A percentile compares a stretch with the other conserved stretches of the same genome.
These are phyloP conservation scores for Corynorhinus townsendii DNA, from an alignment of 2,113 vertebrate genomes.

Conservation along the genomic window DNA sequence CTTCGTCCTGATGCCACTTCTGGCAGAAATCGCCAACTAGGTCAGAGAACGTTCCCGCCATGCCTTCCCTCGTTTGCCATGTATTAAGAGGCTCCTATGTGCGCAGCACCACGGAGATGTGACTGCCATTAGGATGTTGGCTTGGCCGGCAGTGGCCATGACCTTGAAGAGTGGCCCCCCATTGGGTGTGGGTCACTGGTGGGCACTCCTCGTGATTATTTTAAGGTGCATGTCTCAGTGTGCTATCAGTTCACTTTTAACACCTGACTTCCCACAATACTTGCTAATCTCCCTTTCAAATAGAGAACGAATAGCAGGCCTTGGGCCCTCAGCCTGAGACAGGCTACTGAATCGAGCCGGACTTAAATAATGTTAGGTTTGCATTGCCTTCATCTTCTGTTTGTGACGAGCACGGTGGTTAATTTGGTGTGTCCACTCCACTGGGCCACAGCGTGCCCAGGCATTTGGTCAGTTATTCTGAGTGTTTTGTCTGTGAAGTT, in stretches of 20 bases:
- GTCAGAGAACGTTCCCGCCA: conserved; percentile 31
- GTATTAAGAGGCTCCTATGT: background rate
- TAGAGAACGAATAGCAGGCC: background rate
- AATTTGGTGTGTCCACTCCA: background rate
- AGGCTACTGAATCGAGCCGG: background rate
- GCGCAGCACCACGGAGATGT: background rate
- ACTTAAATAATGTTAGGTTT: background rate
- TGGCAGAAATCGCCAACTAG: conserved; percentile 29
- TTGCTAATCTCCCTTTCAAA: background rate
- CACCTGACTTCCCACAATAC: background rate
- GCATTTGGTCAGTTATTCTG: background rate
- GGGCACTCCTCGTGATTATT: background rate
- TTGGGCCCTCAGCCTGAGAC: background rate
- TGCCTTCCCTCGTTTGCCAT: background rate
- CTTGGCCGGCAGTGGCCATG: background rate
- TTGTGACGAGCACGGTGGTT: background rate
- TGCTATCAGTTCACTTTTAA: background rate
- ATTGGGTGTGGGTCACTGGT: background rate
- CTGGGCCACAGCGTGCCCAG: background rate
- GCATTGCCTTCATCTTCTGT: background rate
- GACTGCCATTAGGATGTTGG: background rate
- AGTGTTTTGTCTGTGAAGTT: background rate
- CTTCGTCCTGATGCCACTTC: background rate
- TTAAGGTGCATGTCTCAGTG: background rate
- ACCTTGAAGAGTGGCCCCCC: background rate